Conservation (phyloP, 2,888 invertebrate genomes). For the Cataglyphis rosenhaueri region DNA sequence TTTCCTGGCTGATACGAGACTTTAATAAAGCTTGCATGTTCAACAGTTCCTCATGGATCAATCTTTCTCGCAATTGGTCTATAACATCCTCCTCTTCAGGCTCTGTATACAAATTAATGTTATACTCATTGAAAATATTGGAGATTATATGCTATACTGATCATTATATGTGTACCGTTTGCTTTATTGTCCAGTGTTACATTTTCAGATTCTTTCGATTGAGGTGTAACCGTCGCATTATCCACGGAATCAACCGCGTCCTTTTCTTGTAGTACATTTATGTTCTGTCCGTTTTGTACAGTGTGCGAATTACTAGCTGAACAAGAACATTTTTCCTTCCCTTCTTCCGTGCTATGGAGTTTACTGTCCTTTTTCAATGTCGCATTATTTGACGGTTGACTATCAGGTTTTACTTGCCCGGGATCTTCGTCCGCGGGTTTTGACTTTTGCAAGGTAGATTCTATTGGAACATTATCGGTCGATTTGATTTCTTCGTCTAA, state of each 20-base stretch:
- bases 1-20: slow-evolving; percentile 90
- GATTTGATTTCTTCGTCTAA: slow-evolving; percentile 87
- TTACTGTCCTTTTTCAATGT: slow-evolving; percentile 70
- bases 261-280: slow-evolving; percentile 59
- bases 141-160: background rate
- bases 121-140: background rate
- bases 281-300: slow-evolving; percentile 61
- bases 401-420: slow-evolving; percentile 67
- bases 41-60: slow-evolving; percentile 86
- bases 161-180: slow-evolving; percentile 53
- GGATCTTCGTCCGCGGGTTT: slow-evolving; percentile 76
- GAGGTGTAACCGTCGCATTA: slow-evolving; percentile 27
- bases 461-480: slow-evolving; percentile 85
- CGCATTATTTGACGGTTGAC: slow-evolving; percentile 61
- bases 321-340: slow-evolving; percentile 68
- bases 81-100: slow-evolving; percentile 76
- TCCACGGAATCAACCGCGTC: slow-evolving; percentile 70
- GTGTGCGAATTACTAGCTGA: slow-evolving; percentile 42
- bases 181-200: slow-evolving; percentile 46
- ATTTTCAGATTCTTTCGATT: slow-evolving; percentile 57
- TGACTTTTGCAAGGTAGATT: slow-evolving; percentile 61
- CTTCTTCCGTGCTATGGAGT: slow-evolving; percentile 61
- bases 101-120: slow-evolving; percentile 60
- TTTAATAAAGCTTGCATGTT: slow-evolving; percentile 90
- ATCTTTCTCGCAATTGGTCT: slow-evolving; percentile 80